These are phyloP conservation scores for Calidris pygmaea DNA, from an alignment of 2,113 vertebrate species.

Conservation along the genomic window DNA sequence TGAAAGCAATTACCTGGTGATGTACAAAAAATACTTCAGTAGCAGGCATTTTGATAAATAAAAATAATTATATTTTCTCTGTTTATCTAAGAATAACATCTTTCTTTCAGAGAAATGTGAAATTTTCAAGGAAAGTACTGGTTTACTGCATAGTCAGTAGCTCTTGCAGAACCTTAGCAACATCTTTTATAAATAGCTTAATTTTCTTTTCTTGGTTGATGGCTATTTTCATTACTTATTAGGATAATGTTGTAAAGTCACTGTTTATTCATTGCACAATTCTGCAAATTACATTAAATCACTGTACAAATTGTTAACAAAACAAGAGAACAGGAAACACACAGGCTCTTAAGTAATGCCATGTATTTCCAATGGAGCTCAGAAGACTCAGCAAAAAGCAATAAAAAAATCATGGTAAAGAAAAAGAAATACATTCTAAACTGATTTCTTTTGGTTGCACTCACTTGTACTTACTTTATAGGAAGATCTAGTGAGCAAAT, in stretches of 20 bases:
- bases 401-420: not conserved
- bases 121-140: constrained; percentile 17
- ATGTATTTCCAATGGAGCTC: not conserved
- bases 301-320: not conserved
- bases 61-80: not conserved
- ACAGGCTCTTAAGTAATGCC: not conserved
- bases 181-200: constrained; percentile 24
- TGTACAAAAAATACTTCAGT: not conserved
- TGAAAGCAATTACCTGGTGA: not conserved
- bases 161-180: constrained; percentile 2
- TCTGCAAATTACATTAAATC: not conserved
- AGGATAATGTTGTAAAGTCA: constrained; percentile 20
- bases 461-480: not conserved
- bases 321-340: not conserved
- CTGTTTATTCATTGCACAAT: constrained; percentile 14
- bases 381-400: not conserved
- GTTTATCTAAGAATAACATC: not conserved
- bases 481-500: not conserved
- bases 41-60: constrained; percentile 31
- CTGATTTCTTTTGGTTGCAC: not conserved
- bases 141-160: constrained; percentile 24
- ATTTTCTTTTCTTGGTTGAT: constrained; percentile 32
- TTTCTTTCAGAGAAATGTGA: not conserved
- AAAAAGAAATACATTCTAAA: not conserved
- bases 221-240: constrained; percentile 56